These are phyloP conservation scores for Ianthella basta DNA, from an alignment of 37 sponge, comb jelly and placozoan species.

Conservation along the genomic window DNA sequence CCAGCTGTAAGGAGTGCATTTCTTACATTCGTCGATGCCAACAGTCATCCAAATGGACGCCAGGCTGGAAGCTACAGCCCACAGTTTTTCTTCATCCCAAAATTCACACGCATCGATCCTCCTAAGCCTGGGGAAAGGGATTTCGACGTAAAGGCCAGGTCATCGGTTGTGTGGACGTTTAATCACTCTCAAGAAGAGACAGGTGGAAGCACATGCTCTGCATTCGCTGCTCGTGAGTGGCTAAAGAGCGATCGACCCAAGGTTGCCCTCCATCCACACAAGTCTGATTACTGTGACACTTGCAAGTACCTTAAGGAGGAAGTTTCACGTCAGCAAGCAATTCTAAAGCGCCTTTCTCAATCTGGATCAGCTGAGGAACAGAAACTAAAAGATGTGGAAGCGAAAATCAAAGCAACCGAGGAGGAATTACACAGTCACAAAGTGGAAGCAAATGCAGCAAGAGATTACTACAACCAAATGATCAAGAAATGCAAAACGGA, in stretches of 20 bases:
- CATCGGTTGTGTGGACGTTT: conserved; percentile 45
- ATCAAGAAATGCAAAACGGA: conserved; percentile 18
- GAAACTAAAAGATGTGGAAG: conserved; percentile 18
- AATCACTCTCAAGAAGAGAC: conserved; percentile 46
- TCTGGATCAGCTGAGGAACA: conserved; percentile 34
- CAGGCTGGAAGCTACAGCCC: conserved; percentile 40
- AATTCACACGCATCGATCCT: conserved; percentile 9
- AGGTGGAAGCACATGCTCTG: neutral
- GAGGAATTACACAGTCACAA: conserved; percentile 23
- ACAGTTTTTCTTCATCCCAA: conserved; percentile 36
- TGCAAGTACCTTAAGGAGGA: conserved; percentile 33
- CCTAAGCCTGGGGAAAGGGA: conserved; percentile 17
- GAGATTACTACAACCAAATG: conserved; percentile 30
- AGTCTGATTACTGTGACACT: conserved; percentile 61
- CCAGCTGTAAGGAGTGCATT: conserved; percentile 19
- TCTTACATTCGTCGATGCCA: conserved; percentile 51
- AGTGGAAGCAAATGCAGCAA: neutral
- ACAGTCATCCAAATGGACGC: conserved; percentile 51
- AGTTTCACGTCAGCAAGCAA: conserved; percentile 6
- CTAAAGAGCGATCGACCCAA: conserved; percentile 38
- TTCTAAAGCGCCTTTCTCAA: conserved; percentile 24
- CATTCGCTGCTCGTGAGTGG: conserved; percentile 34
- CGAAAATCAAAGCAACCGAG: neutral
- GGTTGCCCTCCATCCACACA: conserved; percentile 23
- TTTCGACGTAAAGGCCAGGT: conserved; percentile 6